phyloP scores from a whole-genome alignment of 2,888 invertebrate species.

The Drosophila mimetica region DNA sequence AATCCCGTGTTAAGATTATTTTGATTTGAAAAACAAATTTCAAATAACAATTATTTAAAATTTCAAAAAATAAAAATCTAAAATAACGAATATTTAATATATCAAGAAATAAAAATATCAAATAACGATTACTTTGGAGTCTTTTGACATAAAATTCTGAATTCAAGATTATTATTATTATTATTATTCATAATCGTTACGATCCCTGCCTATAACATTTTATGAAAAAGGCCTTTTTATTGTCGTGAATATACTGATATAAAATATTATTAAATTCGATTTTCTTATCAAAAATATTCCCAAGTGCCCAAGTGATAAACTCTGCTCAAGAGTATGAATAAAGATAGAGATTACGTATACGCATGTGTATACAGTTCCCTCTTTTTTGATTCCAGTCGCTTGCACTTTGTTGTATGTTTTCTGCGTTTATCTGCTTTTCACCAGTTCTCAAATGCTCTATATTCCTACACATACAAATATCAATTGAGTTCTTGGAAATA shows the following conservation, averaged over 20 bases:
- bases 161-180: no score
- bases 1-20: no score
- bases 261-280: neutral
- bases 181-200: no score
- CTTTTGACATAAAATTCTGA: no score
- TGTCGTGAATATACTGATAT: neutral
- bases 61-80: no score
- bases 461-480: slow-evolving; percentile 4
- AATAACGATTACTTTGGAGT: no score
- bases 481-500: slow-evolving; percentile 19
- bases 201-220: no score
- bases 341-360: slow-evolving; percentile 16
- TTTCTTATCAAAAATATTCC: slow-evolving; percentile 20
- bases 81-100: no score
- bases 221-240: no score
- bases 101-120: no score
- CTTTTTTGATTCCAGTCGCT: neutral
- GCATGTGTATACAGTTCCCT: neutral
- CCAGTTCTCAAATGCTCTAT: slow-evolving; percentile 26
- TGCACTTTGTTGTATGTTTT: slow-evolving; percentile 15
- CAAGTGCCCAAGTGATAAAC: neutral
- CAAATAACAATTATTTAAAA: no score
- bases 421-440: slow-evolving; percentile 34
- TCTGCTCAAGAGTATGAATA: neutral
- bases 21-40: no score